Percentiles rank a stretch among this genome's conserved stretches.
Evolutionary conservation across 2,888 invertebrate genomes (phyloP).

Genomic region (Notodonta ziczac): DNA sequence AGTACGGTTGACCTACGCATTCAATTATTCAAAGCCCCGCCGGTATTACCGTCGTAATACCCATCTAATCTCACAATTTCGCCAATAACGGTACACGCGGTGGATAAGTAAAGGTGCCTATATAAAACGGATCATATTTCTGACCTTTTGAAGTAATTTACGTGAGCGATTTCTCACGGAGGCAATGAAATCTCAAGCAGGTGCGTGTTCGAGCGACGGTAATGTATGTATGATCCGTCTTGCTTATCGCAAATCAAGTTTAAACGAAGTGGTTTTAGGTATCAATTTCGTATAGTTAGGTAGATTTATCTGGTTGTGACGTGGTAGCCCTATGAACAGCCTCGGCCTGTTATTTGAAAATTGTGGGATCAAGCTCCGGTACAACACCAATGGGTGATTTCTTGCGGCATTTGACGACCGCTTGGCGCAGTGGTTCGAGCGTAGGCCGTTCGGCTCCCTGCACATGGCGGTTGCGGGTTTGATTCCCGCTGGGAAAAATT

Average conservation of each 20-base stretch:
- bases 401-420: no score
- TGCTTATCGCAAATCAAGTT: background rate
- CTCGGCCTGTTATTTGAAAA: no score
- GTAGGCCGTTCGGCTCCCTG: no score
- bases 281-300: no score
- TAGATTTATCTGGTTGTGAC: no score
- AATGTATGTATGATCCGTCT: background rate
- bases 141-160: conserved; percentile 17
- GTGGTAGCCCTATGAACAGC: no score
- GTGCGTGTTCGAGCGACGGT: conserved; percentile 1
- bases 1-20: conserved; percentile 14
- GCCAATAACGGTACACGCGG: conserved; percentile 19
- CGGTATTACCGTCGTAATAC: conserved; percentile 27
- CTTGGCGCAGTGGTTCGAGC: no score
- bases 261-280: no score
- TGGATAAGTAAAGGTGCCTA: conserved; percentile 14
- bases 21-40: conserved; percentile 35
- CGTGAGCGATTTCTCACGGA: conserved; percentile 21
- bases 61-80: conserved; percentile 30
- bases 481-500: no score
- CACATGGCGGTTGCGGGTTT: no score
- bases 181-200: conserved; percentile 18
- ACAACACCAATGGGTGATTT: no score
- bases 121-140: conserved; percentile 29
- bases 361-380: no score